phyloP scores from a whole-genome alignment of 2,113 vertebrate species.

The Notechis scutatus region DNA sequence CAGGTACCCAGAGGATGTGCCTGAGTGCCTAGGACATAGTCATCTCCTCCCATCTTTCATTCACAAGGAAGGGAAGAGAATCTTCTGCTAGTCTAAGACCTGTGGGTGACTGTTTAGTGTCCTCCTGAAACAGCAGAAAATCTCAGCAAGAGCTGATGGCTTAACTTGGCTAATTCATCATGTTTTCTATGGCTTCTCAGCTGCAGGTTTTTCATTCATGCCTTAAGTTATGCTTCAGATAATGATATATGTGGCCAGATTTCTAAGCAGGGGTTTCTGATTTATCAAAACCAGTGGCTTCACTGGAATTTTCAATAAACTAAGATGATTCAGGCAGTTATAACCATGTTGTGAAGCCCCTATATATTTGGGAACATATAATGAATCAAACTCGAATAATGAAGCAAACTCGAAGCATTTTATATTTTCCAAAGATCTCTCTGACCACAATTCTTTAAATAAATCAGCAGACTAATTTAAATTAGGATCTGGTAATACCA shows the following conservation, averaged over 20 bases:
- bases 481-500: neutral
- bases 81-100: neutral
- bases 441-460: neutral
- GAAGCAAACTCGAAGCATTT: conserved; percentile 67
- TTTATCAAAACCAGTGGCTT: conserved; percentile 78
- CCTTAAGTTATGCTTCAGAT: neutral
- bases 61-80: neutral
- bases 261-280: conserved; percentile 79
- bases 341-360: conserved; percentile 71
- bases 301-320: conserved; percentile 80
- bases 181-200: neutral
- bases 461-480: neutral
- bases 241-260: neutral
- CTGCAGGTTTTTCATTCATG: neutral
- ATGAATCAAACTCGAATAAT: neutral
- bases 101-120: neutral
- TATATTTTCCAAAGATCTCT: neutral
- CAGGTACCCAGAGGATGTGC: neutral
- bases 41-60: neutral
- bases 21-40: neutral
- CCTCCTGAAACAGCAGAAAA: neutral
- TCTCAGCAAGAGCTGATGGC: neutral
- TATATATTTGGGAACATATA: conserved; percentile 69
- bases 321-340: conserved; percentile 72
- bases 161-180: neutral